Base-by-base conservation (phyloP, 2,888 invertebrate genomes). In the Dryadula phaetusa region DNA sequence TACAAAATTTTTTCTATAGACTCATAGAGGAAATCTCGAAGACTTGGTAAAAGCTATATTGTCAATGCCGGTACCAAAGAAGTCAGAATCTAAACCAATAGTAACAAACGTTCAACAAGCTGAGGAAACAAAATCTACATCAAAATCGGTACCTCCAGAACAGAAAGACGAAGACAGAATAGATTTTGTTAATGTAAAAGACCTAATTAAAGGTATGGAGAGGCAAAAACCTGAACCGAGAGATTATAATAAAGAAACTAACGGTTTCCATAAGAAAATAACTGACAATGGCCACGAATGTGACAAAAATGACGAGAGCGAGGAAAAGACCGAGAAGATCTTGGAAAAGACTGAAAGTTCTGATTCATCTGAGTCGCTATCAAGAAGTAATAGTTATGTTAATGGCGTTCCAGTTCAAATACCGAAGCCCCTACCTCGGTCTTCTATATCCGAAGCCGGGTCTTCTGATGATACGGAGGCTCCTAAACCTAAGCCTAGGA, bases 371-470 rank as follows among this genome's bases (percentile, higher is more conserved):
- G 90, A 90, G 67, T 81, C 83, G 10, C 63, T 90, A 4, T 90
- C 90, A 1, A 81, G 91, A 22, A 91, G 92, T 72, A 88, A 88
- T 65, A 88, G 90, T 76, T 76, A 88, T 68, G 83, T 89, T 6
- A 93, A 93, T 49, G 92, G 92, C 0, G 77, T 87, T 0, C 93
- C 95, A 47, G 82, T 88, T 0, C 93, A 95, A 54, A 82, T 96
- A 1, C 97, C 97, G 0, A 97, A 97, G 82, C 97, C 97, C 14
- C 90, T 97, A 87, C 97, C 97, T 0, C 93, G 97, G 76, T 95
- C 96, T 0, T 96, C 97, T 14, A 94, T 97, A 66, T 95, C 96
- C 0, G 97, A 97, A 77, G 93, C 93, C 1, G 94, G 93, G 0
- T 83, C 91, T 0, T 80, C 83, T 10, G 94, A 94, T 34, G 94